A percentile compares a stretch with the other conserved stretches of the same genome.
Conservation (phyloP, 2,113 vertebrate species). For the Etheostoma spectabile region DNA sequence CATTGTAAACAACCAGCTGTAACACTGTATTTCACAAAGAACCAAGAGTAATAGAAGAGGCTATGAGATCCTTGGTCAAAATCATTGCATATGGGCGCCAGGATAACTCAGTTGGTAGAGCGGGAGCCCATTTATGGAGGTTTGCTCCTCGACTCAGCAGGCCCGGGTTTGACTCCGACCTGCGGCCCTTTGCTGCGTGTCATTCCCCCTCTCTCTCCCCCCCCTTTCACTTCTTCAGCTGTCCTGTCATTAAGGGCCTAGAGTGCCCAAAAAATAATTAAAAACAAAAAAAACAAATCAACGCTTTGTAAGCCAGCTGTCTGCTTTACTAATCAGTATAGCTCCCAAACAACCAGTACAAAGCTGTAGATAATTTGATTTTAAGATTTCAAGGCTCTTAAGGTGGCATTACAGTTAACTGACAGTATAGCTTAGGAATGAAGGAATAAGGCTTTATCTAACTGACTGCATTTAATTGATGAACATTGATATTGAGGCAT, state of each 20-base stretch:
- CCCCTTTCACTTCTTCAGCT: no score
- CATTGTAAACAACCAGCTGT: conserved; percentile 14
- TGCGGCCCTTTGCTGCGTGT: no score
- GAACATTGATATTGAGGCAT: not conserved
- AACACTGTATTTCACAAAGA: conserved; percentile 5
- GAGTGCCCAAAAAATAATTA: no score
- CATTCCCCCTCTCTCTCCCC: no score
- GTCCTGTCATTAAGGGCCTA: no score
- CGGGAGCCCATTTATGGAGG: no score
- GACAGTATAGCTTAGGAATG: not conserved
- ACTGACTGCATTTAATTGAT: not conserved
- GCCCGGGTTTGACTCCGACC: no score
- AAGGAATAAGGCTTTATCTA: not conserved
- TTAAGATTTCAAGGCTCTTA: not conserved
- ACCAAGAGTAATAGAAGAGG: not conserved
- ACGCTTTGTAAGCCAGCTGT: not conserved
- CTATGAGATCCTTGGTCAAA: not conserved
- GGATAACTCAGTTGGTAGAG: no score
- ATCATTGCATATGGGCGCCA: not conserved
- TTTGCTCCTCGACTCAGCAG: no score
- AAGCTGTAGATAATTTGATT: not conserved
- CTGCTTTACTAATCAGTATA: not conserved
- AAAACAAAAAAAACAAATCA: not conserved
- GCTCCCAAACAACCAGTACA: not conserved
- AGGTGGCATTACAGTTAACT: not conserved